Base-by-base conservation (phyloP, 2,797 vertebrate species). In the Vipera latastei region DNA sequence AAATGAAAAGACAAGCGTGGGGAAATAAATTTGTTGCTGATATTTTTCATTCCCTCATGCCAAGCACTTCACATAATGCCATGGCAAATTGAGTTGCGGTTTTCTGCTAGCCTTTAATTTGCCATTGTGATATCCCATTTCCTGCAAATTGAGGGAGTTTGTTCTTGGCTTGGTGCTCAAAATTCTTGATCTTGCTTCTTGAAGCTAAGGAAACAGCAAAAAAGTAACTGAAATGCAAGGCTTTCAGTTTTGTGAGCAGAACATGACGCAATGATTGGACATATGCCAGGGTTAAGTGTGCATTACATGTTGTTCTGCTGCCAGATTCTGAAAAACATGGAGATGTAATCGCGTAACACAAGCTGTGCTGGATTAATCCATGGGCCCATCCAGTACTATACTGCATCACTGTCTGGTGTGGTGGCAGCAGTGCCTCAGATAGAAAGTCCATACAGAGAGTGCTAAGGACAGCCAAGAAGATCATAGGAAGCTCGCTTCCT, bases 61-160 rank as follows among this genome's bases (percentile, higher is more conserved):
- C 89, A 94, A 92, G 13, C 87, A n/a, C 44, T 91, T 92, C 69
- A n/a, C n/a, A 83, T 32, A 56, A 44, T 88, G 55, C 53, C 55
- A 88, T 56, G 0, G 89, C 91, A 90, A 91, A 59, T 56, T 73
- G 56, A 63, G 20, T 83, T 53, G 20, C 28, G 32, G 28, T 92
- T 96, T 91, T 90, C 53, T 86, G n/a, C 20, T 51, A 93, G 38
- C 38, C 57, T 92, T 94, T 60, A 85, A 92, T 89, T 53, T 86
- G 20, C 51, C 83, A 38, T 59, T 57, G 59, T 16, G 51, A 59
- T 57, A 89, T 65, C 69, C 65, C 59, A 85, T 94, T 90, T 88
- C 69, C 63, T 90, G 55, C n/a, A 92, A 90, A 91, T 28, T 65
- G 51, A 51, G 85, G 26, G 61, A 11, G 22, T 51, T 88, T 88